These are phyloP conservation scores for Suillia variegata DNA, from an alignment of 2,888 invertebrate genomes.

Conservation along the genomic window DNA sequence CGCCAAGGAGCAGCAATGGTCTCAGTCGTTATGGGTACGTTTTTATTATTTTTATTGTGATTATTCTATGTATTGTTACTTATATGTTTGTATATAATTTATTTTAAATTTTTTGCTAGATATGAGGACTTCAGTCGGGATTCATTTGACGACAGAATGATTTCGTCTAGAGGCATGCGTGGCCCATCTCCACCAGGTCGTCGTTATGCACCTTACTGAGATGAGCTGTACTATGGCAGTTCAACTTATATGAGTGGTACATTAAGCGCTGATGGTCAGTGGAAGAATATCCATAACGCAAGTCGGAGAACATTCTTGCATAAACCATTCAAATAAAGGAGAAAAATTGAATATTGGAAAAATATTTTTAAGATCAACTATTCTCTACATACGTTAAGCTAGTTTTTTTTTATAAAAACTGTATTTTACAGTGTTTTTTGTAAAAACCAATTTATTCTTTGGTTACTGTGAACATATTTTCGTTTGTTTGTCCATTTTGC, in stretches of 20 bases:
- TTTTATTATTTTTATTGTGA: background rate
- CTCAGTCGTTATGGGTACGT: slow-evolving; percentile 60
- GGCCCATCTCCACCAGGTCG: slow-evolving; percentile 84
- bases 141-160: slow-evolving; percentile 81
- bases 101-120: too few species aligned
- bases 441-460: too few species aligned
- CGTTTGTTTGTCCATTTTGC: too few species aligned
- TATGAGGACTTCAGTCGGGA: slow-evolving; percentile 89
- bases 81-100: too few species aligned
- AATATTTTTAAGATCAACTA: slow-evolving; percentile 55
- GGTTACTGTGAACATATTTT: too few species aligned
- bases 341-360: too few species aligned
- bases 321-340: slow-evolving; percentile 3
- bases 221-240: slow-evolving; percentile 56
- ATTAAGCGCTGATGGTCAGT: slow-evolving; percentile 4
- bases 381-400: too few species aligned
- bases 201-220: slow-evolving; percentile 83
- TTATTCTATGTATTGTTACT: too few species aligned
- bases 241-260: slow-evolving; percentile 14
- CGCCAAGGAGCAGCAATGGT: slow-evolving; percentile 64
- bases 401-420: too few species aligned
- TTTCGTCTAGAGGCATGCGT: slow-evolving; percentile 66
- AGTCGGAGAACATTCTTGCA: background rate
- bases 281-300: slow-evolving; percentile 6
- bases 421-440: too few species aligned